A percentile compares a stretch with the other conserved stretches of the same genome.
phyloP scores from a whole-genome alignment of 30 jellyfish, hydroid and myxozoan species.

The Aurelia sp. region DNA sequence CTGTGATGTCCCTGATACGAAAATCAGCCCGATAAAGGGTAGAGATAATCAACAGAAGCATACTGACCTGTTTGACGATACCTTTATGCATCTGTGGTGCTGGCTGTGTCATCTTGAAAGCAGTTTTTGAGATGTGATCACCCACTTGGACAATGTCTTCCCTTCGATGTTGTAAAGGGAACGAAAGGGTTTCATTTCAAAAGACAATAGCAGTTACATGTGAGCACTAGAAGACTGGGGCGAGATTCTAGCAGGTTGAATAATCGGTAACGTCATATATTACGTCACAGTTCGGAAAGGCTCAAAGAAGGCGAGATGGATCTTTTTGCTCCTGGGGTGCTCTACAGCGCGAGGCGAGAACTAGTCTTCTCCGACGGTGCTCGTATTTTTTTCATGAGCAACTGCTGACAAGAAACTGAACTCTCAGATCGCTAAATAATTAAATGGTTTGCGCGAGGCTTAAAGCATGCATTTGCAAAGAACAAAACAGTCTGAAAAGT shows the following conservation, averaged over 20 bases:
- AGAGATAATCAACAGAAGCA: neutral
- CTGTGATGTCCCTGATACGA: too few relatives aligned
- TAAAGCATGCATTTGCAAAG: too few relatives aligned
- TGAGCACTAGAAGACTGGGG: slow-evolving; percentile 50
- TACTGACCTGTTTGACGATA: slow-evolving; percentile 88
- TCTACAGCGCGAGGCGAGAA: too few relatives aligned
- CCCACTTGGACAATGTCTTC: neutral
- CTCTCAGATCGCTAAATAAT: too few relatives aligned
- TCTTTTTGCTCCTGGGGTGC: too few relatives aligned
- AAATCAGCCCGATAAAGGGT: too few relatives aligned
- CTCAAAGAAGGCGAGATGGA: too few relatives aligned
- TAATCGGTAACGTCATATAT: neutral
- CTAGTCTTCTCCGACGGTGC: too few relatives aligned
- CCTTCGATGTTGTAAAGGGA: slow-evolving; percentile 2
- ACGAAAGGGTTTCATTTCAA: slow-evolving; percentile 57
- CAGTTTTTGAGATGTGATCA: neutral
- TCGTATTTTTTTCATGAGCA: too few relatives aligned
- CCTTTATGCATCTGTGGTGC: slow-evolving; percentile 88
- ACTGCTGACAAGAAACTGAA: too few relatives aligned
- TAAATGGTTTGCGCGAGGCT: too few relatives aligned
- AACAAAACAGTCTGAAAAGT: too few relatives aligned
- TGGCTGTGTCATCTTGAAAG: slow-evolving; percentile 77
- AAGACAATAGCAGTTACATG: slow-evolving; percentile 65
- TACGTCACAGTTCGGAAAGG: neutral
- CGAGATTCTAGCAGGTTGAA: slow-evolving; percentile 21